Evolutionary conservation across 2,113 vertebrate species (phyloP).

Genomic region (Vidua chalybeata): DNA sequence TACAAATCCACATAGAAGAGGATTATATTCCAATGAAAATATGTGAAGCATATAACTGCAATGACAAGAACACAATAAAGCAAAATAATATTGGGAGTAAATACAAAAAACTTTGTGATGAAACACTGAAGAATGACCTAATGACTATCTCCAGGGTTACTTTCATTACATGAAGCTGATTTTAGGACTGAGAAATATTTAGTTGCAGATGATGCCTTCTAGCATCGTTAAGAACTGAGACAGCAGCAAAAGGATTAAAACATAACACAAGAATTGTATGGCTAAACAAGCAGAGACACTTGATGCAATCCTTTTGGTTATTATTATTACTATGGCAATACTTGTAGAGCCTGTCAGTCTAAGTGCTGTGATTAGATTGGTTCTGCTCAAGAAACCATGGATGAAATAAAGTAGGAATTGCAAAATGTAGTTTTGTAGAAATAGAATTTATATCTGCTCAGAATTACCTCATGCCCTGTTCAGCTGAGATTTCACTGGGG

Average conservation of each 20-base stretch:
- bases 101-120: conserved; percentile 20
- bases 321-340: neutral
- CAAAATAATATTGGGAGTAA: conserved; percentile 4
- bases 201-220: neutral
- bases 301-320: neutral
- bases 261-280: neutral
- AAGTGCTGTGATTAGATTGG: neutral
- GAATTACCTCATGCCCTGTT: neutral
- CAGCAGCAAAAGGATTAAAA: neutral
- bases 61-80: conserved; percentile 21
- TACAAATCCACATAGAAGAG: conserved; percentile 14
- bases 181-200: conserved; percentile 4
- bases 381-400: neutral
- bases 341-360: neutral
- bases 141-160: conserved; percentile 7
- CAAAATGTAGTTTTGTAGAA: neutral
- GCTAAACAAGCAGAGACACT: neutral
- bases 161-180: neutral
- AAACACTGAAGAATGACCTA: neutral
- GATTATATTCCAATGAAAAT: conserved; percentile 40
- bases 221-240: neutral
- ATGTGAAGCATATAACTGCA: neutral
- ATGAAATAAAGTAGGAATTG: neutral
- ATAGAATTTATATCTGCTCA: neutral
- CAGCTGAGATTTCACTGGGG: neutral